phyloP scores from a whole-genome alignment of 2,113 vertebrate species.

The Apodemus speciosus region DNA sequence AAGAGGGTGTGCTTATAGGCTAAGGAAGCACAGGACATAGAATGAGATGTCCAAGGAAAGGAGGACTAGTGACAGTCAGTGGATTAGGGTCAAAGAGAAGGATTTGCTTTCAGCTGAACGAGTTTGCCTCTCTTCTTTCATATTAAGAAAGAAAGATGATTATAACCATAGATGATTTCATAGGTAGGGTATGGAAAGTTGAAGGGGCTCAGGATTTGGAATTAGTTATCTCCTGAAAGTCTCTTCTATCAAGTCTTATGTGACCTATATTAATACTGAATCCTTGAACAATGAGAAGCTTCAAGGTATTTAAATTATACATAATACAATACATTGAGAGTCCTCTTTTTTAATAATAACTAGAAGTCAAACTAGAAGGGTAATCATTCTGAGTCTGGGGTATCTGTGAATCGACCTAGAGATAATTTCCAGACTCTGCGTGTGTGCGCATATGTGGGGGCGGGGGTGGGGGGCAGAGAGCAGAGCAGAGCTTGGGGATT shows the following conservation, averaged over 20 bases:
- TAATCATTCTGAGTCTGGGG: constrained; percentile 3
- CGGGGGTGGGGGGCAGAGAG: fast-evolving
- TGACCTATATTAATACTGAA: not conserved
- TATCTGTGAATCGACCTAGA: not conserved
- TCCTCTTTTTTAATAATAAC: constrained; percentile 2
- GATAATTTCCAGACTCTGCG: not conserved
- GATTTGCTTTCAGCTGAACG: not conserved
- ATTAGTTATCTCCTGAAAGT: not conserved
- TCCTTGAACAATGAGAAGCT: not conserved
- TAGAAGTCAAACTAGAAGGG: not conserved
- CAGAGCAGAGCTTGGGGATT: not conserved
- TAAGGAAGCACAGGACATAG: not conserved
- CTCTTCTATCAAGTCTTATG: not conserved
- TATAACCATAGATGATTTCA: too few species aligned
- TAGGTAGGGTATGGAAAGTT: not conserved
- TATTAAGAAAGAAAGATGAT: not conserved
- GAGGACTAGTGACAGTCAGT: not conserved
- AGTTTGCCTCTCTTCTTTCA: not conserved
- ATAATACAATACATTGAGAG: not conserved
- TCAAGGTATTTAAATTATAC: not conserved
- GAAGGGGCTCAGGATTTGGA: not conserved
- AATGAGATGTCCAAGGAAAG: not conserved
- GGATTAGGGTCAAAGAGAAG: not conserved
- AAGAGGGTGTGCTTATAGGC: not conserved
- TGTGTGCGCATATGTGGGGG: not conserved